phyloP scores from a whole-genome alignment of 2,113 vertebrate species.

The Alligator mississippiensis region DNA sequence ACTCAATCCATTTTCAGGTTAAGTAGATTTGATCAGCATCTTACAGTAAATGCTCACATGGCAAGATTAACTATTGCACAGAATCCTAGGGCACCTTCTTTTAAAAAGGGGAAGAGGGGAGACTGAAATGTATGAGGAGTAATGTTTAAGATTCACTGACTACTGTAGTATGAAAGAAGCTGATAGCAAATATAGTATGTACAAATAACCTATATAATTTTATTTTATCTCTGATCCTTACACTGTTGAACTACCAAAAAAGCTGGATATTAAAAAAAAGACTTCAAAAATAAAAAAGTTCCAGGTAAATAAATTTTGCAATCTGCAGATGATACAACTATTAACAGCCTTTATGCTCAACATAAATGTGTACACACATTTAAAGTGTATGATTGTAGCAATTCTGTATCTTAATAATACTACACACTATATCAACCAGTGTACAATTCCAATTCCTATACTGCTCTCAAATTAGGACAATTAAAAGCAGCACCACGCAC shows the following conservation, averaged over 20 bases:
- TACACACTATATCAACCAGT: background rate
- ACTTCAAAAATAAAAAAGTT: background rate
- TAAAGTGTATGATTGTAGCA: background rate
- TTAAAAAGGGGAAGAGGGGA: background rate
- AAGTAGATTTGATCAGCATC: background rate
- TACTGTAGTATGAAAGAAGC: background rate
- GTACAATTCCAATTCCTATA: background rate
- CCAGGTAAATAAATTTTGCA: background rate
- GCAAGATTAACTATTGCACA: background rate
- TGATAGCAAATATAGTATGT: background rate
- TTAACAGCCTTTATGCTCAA: background rate
- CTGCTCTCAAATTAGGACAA: background rate
- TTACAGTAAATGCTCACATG: background rate
- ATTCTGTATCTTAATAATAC: background rate
- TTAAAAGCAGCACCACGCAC: background rate
- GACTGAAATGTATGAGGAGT: background rate
- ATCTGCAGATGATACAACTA: background rate
- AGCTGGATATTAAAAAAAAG: background rate
- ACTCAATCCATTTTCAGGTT: background rate
- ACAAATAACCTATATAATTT: background rate
- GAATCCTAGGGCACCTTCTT: background rate
- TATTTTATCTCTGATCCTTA: background rate
- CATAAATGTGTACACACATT: background rate
- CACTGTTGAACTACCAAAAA: background rate
- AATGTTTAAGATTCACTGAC: background rate